These are phyloP conservation scores for Dasypus novemcinctus DNA, from an alignment of 2,113 vertebrate species.

Conservation along the genomic window DNA sequence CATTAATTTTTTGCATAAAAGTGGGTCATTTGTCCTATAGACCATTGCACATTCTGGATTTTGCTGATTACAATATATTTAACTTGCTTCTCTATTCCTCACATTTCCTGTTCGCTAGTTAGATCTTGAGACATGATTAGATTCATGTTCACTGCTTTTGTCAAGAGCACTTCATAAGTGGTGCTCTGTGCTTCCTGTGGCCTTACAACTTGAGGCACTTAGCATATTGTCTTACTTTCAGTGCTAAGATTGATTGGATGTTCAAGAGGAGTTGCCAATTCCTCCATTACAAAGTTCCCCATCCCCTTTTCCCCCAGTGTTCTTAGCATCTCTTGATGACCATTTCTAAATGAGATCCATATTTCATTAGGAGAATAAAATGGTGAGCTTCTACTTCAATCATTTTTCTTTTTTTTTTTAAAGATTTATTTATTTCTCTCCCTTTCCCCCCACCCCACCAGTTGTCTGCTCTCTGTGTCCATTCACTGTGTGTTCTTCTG, in stretches of 20 bases:
- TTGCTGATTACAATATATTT: not conserved
- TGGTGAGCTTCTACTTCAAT: not conserved
- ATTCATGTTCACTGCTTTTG: not conserved
- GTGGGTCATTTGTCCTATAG: not conserved
- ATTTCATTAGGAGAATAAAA: not conserved
- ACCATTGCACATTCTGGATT: not conserved
- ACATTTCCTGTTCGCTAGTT: not conserved
- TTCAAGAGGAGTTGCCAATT: not conserved
- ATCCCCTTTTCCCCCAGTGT: not conserved
- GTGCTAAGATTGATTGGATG: not conserved
- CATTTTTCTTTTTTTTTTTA: no score
- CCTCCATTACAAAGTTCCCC: not conserved
- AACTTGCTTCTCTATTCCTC: not conserved
- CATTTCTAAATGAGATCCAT: not conserved
- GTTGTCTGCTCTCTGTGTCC: no score
- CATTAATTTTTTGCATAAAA: not conserved
- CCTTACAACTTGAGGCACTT: rapidly evolving
- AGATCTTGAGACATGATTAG: not conserved
- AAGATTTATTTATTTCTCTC: no score
- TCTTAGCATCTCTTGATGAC: not conserved
- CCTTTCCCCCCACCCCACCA: no score
- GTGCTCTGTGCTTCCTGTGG: not conserved
- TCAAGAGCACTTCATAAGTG: not conserved
- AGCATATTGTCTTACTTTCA: not conserved
- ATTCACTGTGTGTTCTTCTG: no score